These are phyloP conservation scores for Chaunax sp. DNA, from an alignment of 2,797 vertebrate genomes.

Conservation along the genomic window DNA sequence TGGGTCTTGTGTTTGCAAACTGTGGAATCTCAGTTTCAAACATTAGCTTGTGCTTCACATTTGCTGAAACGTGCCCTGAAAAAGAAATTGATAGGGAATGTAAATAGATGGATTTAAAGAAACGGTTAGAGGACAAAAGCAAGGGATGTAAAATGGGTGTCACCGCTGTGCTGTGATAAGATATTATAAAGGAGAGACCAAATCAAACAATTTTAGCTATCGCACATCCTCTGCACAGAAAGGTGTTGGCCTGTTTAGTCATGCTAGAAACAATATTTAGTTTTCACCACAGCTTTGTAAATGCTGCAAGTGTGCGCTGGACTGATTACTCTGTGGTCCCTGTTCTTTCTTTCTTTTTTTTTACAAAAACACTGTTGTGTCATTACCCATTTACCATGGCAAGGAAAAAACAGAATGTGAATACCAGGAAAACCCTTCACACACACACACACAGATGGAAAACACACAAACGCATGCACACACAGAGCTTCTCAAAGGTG, in stretches of 20 bases:
- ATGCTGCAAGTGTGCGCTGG: slow-evolving; percentile 47
- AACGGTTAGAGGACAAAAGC: slow-evolving; percentile 60
- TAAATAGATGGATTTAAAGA: slow-evolving; percentile 63
- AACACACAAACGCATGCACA: slow-evolving; percentile 60
- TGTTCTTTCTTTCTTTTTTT: slow-evolving; percentile 29
- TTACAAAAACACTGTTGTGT: slow-evolving; percentile 69
- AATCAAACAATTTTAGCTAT: slow-evolving; percentile 73
- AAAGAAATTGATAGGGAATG: slow-evolving; percentile 47
- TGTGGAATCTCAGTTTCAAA: slow-evolving; percentile 55
- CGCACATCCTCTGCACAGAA: slow-evolving; percentile 54
- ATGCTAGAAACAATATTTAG: slow-evolving; percentile 81
- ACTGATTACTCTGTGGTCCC: slow-evolving; percentile 43
- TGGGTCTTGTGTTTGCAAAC: slow-evolving; percentile 51
- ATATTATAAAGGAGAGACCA: slow-evolving; percentile 68
- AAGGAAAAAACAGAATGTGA: slow-evolving; percentile 71
- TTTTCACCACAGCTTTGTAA: slow-evolving; percentile 73
- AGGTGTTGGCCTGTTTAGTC: slow-evolving; percentile 79
- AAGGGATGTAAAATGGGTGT: slow-evolving; percentile 62
- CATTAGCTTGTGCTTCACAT: slow-evolving; percentile 45
- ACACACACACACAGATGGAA: slow-evolving; percentile 34
- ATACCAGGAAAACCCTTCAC: slow-evolving; percentile 61
- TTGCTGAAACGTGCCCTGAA: slow-evolving; percentile 41
- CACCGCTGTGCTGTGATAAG: slow-evolving; percentile 69
- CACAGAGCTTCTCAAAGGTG: slow-evolving; percentile 64
- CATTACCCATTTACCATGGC: slow-evolving; percentile 77